phyloP scores from a whole-genome alignment of 2,797 vertebrate genomes.

The Gobionotothen gibberifrons region DNA sequence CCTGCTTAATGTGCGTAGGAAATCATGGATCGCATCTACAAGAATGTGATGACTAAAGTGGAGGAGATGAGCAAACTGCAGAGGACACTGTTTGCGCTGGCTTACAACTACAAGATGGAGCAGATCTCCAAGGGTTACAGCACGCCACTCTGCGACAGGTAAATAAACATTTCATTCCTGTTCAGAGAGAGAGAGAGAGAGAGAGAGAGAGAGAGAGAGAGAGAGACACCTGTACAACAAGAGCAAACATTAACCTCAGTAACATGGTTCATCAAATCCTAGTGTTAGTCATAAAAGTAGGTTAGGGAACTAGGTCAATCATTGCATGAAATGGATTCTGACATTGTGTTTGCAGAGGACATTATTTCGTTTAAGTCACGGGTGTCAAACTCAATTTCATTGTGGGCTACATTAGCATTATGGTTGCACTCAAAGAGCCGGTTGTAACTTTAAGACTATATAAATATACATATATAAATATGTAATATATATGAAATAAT shows the following conservation, averaged over 20 bases:
- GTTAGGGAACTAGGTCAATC: constrained; percentile 13
- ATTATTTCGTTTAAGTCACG: background rate
- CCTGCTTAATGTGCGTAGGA: constrained; percentile 82
- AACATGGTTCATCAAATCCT: constrained; percentile 18
- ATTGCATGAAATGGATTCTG: constrained; percentile 17
- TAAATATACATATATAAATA: too few species aligned
- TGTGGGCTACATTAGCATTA: too few species aligned
- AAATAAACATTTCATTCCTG: constrained; percentile 1
- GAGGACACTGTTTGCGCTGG: constrained; percentile 92
- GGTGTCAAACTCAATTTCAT: too few species aligned
- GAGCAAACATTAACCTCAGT: constrained; percentile 20
- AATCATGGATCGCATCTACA: constrained; percentile 99
- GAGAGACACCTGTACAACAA: background rate
- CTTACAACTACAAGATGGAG: constrained; percentile 99
- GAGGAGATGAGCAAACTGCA: constrained; percentile 95
- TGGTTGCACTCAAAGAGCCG: too few species aligned
- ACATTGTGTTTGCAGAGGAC: background rate
- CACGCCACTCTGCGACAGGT: constrained; percentile 95
- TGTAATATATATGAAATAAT: too few species aligned
- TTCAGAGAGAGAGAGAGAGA: too few species aligned
- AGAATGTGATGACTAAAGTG: constrained; percentile 98
- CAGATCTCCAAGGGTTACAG: constrained; percentile 93
- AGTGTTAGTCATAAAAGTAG: background rate
- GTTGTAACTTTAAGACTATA: too few species aligned
- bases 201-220: too few species aligned